These are phyloP conservation scores for Calidris pugnax DNA, from an alignment of 2,113 vertebrate species.

Conservation along the genomic window DNA sequence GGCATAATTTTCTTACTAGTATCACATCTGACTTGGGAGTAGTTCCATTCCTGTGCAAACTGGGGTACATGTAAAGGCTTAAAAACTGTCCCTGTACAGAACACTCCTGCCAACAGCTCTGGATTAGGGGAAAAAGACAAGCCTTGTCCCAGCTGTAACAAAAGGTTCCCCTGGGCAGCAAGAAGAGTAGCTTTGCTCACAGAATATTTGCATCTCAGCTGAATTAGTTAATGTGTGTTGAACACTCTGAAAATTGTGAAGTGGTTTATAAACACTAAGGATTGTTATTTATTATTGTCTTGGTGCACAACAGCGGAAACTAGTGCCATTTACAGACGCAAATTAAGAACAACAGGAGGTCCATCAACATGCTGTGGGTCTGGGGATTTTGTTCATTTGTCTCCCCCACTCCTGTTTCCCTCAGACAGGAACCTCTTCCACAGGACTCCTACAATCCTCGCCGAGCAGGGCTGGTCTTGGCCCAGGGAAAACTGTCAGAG, in stretches of 20 bases:
- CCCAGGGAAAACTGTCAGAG: background rate
- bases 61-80: background rate
- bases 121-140: background rate
- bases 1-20: background rate
- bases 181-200: conserved; percentile 8
- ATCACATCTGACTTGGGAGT: background rate
- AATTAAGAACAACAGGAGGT: conserved; percentile 55
- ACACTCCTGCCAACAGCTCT: background rate
- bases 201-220: conserved; percentile 21
- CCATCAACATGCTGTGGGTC: background rate
- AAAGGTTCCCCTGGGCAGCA: conserved; percentile 1
- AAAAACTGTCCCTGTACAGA: background rate
- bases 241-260: conserved; percentile 28
- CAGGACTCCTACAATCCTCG: fast-evolving
- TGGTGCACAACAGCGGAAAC: conserved; percentile 26
- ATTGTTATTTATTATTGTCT: conserved; percentile 52
- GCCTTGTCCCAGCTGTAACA: background rate
- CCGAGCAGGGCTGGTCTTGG: background rate
- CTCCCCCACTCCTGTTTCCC: background rate
- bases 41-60: background rate
- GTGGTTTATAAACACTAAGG: conserved; percentile 7
- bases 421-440: background rate
- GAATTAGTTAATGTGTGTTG: conserved; percentile 18
- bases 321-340: background rate
- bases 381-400: conserved; percentile 35